Base-by-base conservation (phyloP, 2,113 vertebrate genomes). In the Ariopsis seemanni region DNA sequence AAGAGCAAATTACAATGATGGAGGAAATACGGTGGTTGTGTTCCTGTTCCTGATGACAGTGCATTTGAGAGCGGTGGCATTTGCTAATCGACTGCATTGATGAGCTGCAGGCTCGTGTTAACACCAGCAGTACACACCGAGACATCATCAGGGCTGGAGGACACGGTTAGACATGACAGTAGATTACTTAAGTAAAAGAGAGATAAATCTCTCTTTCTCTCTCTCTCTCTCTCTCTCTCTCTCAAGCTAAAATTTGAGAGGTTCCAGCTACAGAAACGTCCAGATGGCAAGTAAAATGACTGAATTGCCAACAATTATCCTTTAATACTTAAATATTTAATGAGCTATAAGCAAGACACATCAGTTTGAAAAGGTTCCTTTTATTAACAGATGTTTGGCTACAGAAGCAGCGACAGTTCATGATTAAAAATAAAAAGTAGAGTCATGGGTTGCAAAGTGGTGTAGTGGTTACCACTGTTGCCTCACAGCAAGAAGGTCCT, bases 81-180 rank as follows among this genome's bases (percentile, higher is more conserved):
- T 89, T 62, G 69, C 20, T 75, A 42, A 91, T 92, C 81, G 85
- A 93, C 85, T 78, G 83, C 90, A 96, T 95, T 95, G 96, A 97
- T 97, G 94, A 91, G 93, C 93, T 83, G 90, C 92, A 93, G 93
- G 92, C 93, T 90, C 71, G 88, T 92, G 95, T 93, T 93, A 94
- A 93, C 93, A 93, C 94, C 94, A 95, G 96, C 94, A 93, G 94
- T 92, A 94, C 95, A 74, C 48, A 65, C 53, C 63, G 55, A 84
- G 18, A 67, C 30, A 52, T 34, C 79, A 15, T 63, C 79, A 81
- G n/a, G 74, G 34, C 62, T 80, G 88, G 86, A 63, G 60, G 81
- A 90, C 30, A 86, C 81, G 89, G 72, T 78, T 86, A 90, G 52
- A 83, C 63, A 83, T 81, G 79, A 81, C 79, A 60, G 79, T 60